These are phyloP conservation scores for Chrysomela aeneicollis DNA, from an alignment of 2,888 invertebrate genomes.

Conservation along the genomic window DNA sequence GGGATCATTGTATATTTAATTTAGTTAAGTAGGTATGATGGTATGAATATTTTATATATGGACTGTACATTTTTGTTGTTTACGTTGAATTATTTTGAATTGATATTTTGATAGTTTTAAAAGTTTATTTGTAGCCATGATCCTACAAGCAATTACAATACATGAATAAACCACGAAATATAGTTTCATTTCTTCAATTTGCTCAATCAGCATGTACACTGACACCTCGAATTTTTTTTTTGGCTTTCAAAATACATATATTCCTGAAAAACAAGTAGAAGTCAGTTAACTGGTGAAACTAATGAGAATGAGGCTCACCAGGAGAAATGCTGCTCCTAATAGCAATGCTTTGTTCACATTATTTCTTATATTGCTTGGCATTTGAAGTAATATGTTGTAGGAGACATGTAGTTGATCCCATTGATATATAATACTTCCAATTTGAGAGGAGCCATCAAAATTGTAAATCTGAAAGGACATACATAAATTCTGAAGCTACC, in stretches of 20 bases:
- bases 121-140: slow-evolving; percentile 58
- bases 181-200: slow-evolving; percentile 28
- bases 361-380: slow-evolving; percentile 75
- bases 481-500: neutral
- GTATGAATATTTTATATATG: slow-evolving; percentile 53
- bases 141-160: slow-evolving; percentile 58
- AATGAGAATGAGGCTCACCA: slow-evolving; percentile 67
- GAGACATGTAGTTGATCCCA: slow-evolving; percentile 75
- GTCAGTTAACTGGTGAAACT: slow-evolving; percentile 19
- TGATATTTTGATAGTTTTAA: slow-evolving; percentile 56
- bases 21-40: slow-evolving; percentile 41
- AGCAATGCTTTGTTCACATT: slow-evolving; percentile 81
- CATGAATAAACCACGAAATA: slow-evolving; percentile 41
- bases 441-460: slow-evolving; percentile 68
- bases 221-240: slow-evolving; percentile 53
- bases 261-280: slow-evolving; percentile 65
- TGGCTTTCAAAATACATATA: slow-evolving; percentile 71
- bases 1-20: slow-evolving; percentile 47
- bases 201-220: slow-evolving; percentile 48
- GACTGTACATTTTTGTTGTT: slow-evolving; percentile 59
- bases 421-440: slow-evolving; percentile 75
- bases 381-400: slow-evolving; percentile 78
- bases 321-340: slow-evolving; percentile 81
- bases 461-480: slow-evolving; percentile 63
- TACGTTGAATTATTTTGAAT: slow-evolving; percentile 58